phyloP scores from a whole-genome alignment of 2,797 vertebrate genomes.

The Leucoraja ocellata region DNA sequence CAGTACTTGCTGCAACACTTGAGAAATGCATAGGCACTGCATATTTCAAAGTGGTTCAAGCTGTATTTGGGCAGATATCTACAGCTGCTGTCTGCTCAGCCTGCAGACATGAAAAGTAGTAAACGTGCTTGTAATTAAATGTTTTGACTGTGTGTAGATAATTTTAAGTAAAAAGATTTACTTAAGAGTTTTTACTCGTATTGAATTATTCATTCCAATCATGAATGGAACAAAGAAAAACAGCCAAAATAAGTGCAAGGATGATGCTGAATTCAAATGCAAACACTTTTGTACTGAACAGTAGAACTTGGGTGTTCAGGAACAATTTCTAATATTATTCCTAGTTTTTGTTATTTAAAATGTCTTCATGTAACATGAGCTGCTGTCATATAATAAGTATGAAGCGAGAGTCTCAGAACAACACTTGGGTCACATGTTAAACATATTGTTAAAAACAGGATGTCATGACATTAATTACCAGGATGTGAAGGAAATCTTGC shows the following conservation, averaged over 20 bases:
- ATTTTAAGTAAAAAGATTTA: background rate
- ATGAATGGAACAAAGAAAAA: background rate
- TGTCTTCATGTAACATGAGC: background rate
- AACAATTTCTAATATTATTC: background rate
- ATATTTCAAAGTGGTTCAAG: background rate
- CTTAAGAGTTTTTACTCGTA: background rate
- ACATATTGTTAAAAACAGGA: background rate
- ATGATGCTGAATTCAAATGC: background rate
- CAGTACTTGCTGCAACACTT: too few species aligned
- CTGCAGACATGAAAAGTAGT: background rate
- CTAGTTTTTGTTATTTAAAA: background rate
- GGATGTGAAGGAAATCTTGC: background rate
- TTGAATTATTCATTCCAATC: background rate
- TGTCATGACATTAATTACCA: background rate
- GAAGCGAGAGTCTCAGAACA: background rate
- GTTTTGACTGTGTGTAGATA: background rate
- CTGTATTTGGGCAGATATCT: background rate
- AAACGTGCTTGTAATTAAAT: background rate
- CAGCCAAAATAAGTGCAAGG: background rate
- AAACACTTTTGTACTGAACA: background rate
- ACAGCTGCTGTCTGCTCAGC: background rate
- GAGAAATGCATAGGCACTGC: too few species aligned
- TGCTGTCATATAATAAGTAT: background rate
- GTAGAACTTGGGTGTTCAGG: background rate
- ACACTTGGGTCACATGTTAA: background rate